Base-by-base conservation (phyloP, 2,113 vertebrate genomes). In the Microtus ochrogaster region DNA sequence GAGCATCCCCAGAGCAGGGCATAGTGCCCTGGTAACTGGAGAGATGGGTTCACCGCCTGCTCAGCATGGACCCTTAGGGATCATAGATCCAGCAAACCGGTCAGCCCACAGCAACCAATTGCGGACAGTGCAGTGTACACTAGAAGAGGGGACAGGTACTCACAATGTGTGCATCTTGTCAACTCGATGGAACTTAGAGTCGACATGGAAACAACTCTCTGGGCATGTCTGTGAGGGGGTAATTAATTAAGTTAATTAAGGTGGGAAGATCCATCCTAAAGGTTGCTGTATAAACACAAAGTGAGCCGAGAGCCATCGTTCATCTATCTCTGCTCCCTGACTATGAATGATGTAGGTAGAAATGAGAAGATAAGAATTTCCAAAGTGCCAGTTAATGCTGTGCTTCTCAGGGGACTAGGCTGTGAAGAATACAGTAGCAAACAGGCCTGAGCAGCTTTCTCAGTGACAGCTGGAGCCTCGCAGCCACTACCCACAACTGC, bases 1-100 rank as follows among this genome's bases (percentile, higher is more conserved):
- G 17, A 65, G 8, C 3, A 1, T 11, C 9, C 5, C 10, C 24
- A 7, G 7, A 4, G 2, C 7, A 21, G 41, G 61, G 55, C 2
- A 1, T 21, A n/a, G 66, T 10, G 3, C 55, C 26, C 26, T 26
- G 52, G 44, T 7, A 12, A 39, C 5, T n/a, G 36, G 44, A 66
- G 26, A 58, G 13, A 65, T 0, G 3, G 68, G 36, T 33, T 58
- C 0, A 4, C 52, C 33, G 14, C 22, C 65, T 49, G 13, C 39
- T 22, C 41, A 24, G 5, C 19, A 8, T 36, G 49, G 13, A 12
- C 52, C 7, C 88, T 39, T 39, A 10, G 81, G 7, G 26, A 14
- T 26, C 41, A n/a, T 19, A 30, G 2, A 14, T 26, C 21, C 22
- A 21, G 65, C 26, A 13, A 68, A 74, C 33, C 33, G 61, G 26